Conservation (phyloP, 1,140 invertebrate genomes). For the Nautilus pompilius region DNA sequence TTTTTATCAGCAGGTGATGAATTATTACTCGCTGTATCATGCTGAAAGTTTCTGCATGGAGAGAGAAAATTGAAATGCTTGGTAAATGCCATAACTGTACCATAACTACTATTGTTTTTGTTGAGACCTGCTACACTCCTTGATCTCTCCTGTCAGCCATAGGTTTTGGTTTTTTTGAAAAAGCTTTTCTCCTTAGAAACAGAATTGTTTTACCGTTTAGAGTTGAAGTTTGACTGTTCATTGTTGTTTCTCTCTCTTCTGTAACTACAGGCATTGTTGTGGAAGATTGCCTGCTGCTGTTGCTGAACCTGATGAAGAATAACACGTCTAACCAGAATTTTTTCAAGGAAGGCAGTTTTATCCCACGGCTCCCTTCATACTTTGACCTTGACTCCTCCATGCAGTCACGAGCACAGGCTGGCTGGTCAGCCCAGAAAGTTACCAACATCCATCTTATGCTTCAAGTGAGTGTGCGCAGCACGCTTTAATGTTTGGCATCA, state of each 20-base stretch:
- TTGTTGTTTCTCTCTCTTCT: background rate
- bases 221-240: background rate
- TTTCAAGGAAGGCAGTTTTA: conserved; percentile 94
- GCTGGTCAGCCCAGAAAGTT: conserved; percentile 93
- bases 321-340: conserved; percentile 98
- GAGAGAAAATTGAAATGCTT: too few species aligned
- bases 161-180: background rate
- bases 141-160: too few species aligned
- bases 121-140: too few species aligned
- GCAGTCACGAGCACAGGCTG: conserved; percentile 60
- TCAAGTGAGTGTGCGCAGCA: conserved; percentile 59
- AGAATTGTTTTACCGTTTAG: background rate
- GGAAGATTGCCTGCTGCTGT: conserved; percentile 93
- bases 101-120: too few species aligned
- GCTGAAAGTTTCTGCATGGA: too few species aligned
- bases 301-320: conserved; percentile 90
- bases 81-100: too few species aligned
- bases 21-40: too few species aligned
- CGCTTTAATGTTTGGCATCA: too few species aligned
- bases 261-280: conserved; percentile 76
- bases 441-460: conserved; percentile 90
- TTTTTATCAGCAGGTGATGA: too few species aligned
- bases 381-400: conserved; percentile 67
- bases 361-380: conserved; percentile 84
- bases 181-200: background rate